Evolutionary conservation across 2,888 invertebrate genomes (phyloP).

Genomic region (Xestobium rufovillosum): DNA sequence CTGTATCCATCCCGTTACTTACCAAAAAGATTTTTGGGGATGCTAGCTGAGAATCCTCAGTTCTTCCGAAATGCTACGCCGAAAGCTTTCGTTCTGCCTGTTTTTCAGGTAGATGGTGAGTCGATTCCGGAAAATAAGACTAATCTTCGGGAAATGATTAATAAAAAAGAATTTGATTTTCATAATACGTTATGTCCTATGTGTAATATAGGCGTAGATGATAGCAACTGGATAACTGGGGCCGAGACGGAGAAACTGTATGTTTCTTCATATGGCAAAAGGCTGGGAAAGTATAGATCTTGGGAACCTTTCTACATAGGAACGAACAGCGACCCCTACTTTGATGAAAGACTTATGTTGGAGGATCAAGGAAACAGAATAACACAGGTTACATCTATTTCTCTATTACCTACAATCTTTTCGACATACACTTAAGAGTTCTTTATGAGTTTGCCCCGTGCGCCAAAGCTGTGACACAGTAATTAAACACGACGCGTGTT

Average conservation of each 20-base stretch:
- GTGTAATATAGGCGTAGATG: constrained; percentile 19
- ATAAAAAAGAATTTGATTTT: constrained; percentile 29
- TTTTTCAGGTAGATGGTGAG: constrained; percentile 28
- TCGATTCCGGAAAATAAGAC: constrained; percentile 30
- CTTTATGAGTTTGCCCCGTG: no score
- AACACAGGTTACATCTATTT: constrained; percentile 1
- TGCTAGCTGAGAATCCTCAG: constrained; percentile 22
- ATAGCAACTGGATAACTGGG: constrained; percentile 25
- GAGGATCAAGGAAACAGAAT: constrained; percentile 1
- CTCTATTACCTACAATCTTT: no score
- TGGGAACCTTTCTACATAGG: constrained; percentile 30
- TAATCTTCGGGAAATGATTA: constrained; percentile 25
- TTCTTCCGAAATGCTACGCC: constrained; percentile 17
- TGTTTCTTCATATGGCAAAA: constrained; percentile 29
- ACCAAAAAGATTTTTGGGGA: constrained; percentile 27
- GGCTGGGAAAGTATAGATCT: constrained; percentile 22
- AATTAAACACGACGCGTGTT: no score
- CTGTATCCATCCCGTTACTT: constrained; percentile 32
- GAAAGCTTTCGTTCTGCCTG: constrained; percentile 31
- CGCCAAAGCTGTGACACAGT: no score
- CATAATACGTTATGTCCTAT: constrained; percentile 27
- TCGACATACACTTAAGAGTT: no score
- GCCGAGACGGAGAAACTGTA: constrained; percentile 22
- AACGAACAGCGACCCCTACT: background rate
- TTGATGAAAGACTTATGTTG: constrained; percentile 1